Conservation (phyloP, 2,888 invertebrate species). For the Agrilus mali region DNA sequence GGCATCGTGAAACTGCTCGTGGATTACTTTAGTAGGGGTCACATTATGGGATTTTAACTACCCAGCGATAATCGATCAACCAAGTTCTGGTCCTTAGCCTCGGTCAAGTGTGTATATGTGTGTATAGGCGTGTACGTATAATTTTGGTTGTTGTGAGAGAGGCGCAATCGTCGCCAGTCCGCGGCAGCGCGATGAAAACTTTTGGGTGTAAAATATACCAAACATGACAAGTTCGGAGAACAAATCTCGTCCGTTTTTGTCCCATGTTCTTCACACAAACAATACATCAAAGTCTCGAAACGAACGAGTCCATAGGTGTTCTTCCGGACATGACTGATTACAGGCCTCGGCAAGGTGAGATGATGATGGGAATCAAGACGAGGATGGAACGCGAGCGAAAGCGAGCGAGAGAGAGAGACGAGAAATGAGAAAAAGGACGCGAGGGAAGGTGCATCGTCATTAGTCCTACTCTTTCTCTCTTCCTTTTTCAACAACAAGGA, state of each 20-base stretch:
- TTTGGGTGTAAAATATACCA: constrained; percentile 38
- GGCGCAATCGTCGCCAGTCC: too few relatives aligned
- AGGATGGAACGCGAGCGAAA: too few relatives aligned
- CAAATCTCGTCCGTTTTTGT: constrained; percentile 28
- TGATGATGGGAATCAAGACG: constrained; percentile 11
- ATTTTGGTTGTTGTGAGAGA: too few relatives aligned
- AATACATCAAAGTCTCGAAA: constrained; percentile 30
- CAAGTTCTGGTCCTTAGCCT: too few relatives aligned
- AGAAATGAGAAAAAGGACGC: too few relatives aligned
- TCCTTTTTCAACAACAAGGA: background rate
- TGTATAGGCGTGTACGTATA: too few relatives aligned
- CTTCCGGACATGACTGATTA: constrained; percentile 31
- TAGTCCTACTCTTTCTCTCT: constrained; percentile 10
- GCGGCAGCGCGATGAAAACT: constrained; percentile 17
- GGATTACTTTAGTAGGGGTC: too few relatives aligned
- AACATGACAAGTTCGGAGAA: constrained; percentile 49
- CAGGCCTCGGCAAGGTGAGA: constrained; percentile 21
- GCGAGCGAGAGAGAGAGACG: too few relatives aligned
- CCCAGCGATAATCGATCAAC: too few relatives aligned
- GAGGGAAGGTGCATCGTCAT: constrained; percentile 15
- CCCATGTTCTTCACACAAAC: constrained; percentile 28
- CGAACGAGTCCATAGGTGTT: constrained; percentile 27
- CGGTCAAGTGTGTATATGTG: too few relatives aligned
- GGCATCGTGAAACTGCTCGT: too few relatives aligned
- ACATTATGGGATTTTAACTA: too few relatives aligned